Base-by-base conservation (phyloP, 30 jellyfish, hydroid and myxozoan genomes). In the Turritopsis dohrnii region DNA sequence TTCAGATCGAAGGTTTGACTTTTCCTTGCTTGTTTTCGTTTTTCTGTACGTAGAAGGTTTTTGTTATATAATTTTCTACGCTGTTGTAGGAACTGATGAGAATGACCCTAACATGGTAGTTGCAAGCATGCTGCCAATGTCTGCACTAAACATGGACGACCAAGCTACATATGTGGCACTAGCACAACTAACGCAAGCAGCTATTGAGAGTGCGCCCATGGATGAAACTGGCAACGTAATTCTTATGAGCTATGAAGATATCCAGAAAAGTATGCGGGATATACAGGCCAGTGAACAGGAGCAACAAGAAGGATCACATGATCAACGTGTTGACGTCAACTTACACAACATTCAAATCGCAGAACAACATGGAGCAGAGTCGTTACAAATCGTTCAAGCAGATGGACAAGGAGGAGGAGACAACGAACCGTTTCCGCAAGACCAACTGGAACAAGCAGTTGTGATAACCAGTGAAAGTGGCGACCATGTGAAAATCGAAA, bases 101-200 rank as follows among this genome's bases (percentile, higher is more conserved):
- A 25, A 31, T 71, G 89, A 82, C 4, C 85, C 69, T 26, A 82
- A 31, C 30, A 82, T 82, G 89, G 89, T 82, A 16, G 89, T 82
- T 66, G 89, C 89, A 1, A 72, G 89, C 22, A 82, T 82, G 89
- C 83, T 82, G 26, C 89, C 89, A 1, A 82, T 82, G 81, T 21
- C 72, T 26, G 71, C 85, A 20, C 75, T 82, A 19, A 82, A 82
- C 52, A 82, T 82, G 89, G 89, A 82, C 66, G 89, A 82, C 69
- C 83, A 26, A 29, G 89, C 89, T 18, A 82, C 89, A n/a, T 82
- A 82, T 82, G 89, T 82, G 28, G 89, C 89, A 28, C 41, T 82
- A 30, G 89, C 89, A 65, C 89, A 82, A 31, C 83, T 82, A 18
- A 82, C 89, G 13, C 89, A 82, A 71, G 89, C 89, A n/a, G 89